Evolutionary conservation across 2,888 invertebrate species (phyloP), one percentile per base, ranked within the genome.

Genomic region (Lutraria lutraria): DNA sequence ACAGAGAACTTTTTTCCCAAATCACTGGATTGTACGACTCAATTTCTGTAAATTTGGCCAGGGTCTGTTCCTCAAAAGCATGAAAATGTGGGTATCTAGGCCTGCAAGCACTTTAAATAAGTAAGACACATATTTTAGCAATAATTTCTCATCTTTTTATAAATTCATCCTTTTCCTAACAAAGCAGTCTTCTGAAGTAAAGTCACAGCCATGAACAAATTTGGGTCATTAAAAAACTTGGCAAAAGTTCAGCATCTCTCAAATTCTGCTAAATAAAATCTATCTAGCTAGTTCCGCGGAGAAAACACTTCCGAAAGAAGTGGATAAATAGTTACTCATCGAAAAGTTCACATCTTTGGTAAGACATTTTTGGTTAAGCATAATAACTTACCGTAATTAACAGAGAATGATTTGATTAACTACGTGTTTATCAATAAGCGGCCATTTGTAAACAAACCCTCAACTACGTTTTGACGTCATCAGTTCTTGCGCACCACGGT

Each of bases 401-500:
- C 4, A 34, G 29, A 13, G 29, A 76, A 34, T 34, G 10, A 31
- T 34, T 76, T 76, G 76, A 76, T 76, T 76, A 53, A 84, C 84
- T 84, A 84, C 84, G 76, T 53, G 53, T 76, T 76, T 21, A 53
- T 56, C 83, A 89, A 89, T 88, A 84, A 89, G 89, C 81, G 84
- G 93, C 94, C 94, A 94, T 94, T 93, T 91, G 92, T 92, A 92
- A 91, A 93, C 92, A 93, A 91, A 93, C 89, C 91, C 88, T 89
- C 87, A 82, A 92, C 90, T 83, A 87, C 84, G 76, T 31, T n/a
- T 25, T 91, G 91, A 93, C 93, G 93, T 93, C 92, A 93, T 84
- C 83, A 87, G 29, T 86, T 34, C 21, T 16, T 84, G 87, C 83
- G 89, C 76, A 21, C 68, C 43, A 43, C 8, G 43, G 54, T 76